Conservation (phyloP, 2,888 invertebrate species). For the Dichetophora obliterata region DNA sequence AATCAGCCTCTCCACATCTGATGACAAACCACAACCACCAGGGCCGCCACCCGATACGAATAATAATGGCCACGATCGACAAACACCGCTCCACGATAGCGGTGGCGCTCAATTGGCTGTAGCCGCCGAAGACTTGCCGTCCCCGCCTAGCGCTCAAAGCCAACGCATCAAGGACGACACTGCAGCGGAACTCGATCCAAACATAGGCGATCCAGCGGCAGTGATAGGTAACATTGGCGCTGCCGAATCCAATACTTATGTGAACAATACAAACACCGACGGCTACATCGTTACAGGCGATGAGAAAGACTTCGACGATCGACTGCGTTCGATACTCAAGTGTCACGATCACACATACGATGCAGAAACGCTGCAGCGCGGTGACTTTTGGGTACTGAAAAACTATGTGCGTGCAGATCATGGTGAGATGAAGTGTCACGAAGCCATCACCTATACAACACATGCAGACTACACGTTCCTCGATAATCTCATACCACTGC, state of each 20-base stretch:
- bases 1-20: slow-evolving; percentile 48
- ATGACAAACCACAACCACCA: slow-evolving; percentile 55
- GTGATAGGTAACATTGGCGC: slow-evolving; percentile 59
- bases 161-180: slow-evolving; percentile 26
- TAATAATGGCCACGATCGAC: slow-evolving; percentile 12
- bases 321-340: slow-evolving; percentile 69
- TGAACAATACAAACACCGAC: slow-evolving; percentile 57
- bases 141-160: background rate
- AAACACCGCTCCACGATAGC: background rate
- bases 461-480: slow-evolving; percentile 93
- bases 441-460: slow-evolving; percentile 91
- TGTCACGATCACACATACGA: slow-evolving; percentile 77
- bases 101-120: background rate
- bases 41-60: slow-evolving; percentile 51
- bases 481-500: slow-evolving; percentile 87
- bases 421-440: slow-evolving; percentile 80
- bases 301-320: slow-evolving; percentile 68
- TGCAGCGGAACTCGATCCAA: slow-evolving; percentile 49
- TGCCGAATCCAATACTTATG: slow-evolving; percentile 30
- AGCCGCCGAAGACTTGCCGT: background rate
- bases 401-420: slow-evolving; percentile 85
- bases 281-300: slow-evolving; percentile 65
- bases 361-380: slow-evolving; percentile 78
- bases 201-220: slow-evolving; percentile 52
- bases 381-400: slow-evolving; percentile 90